Evolutionary conservation across 2,113 vertebrate species (phyloP), one percentile per base, ranked within the genome.

Genomic region (Nesoenas mayeri): DNA sequence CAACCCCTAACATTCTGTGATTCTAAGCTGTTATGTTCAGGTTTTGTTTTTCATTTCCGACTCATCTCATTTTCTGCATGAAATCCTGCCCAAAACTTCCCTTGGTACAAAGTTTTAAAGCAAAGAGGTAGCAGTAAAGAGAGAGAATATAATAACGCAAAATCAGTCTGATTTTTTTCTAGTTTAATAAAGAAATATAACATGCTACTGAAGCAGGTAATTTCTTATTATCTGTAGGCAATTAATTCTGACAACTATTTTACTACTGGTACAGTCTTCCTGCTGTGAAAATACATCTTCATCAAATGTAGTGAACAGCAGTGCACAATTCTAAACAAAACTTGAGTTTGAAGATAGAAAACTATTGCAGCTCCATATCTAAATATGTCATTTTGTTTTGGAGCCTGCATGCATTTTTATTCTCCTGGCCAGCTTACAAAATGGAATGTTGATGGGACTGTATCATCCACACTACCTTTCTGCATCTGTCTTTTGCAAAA

Each of bases 401-500:
- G 56, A 95, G 83, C 31, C 36, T 58, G 78, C n/a, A 88, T 77
- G n/a, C 19, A 65, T 82, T 94, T 80, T 86, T 89, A 91, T 90
- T 95, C 61, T 64, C 15, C n/a, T 94, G 20, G 14, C n/a, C 71
- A 89, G 38, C 84, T 95, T 95, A 91, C 92, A 93, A 97, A 97
- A 95, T 91, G 69, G 89, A 94, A 93, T 89, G 89, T 94, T 95
- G 95, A 92, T 93, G 66, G 83, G 54, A 91, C 92, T 85, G 74
- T 94, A 96, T 95, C 92, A 96, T 72, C 92, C 74, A 94, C 93
- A 86, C 57, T 77, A 70, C 94, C 84, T 96, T 96, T 96, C 91
- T 93, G 79, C 67, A 73, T 97, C 95, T 96, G 92, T 92, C 91
- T 96, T 16, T 70, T 96, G 89, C 84, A 95, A 97, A 96, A 97